Base-by-base conservation (phyloP, 2,797 vertebrate genomes). In the Amphiprion clarkii region DNA sequence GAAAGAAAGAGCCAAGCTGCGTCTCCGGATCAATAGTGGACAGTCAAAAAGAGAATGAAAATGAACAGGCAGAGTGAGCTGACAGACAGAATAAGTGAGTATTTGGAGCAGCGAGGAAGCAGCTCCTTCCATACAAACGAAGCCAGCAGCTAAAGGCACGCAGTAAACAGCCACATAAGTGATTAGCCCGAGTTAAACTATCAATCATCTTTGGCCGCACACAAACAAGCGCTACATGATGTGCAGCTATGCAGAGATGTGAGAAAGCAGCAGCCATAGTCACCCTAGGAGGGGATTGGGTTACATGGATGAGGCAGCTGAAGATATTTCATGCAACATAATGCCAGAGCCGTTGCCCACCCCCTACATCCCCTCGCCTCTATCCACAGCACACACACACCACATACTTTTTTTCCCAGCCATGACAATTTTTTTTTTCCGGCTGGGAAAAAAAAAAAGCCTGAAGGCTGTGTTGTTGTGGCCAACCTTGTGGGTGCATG, bases 271-370 rank as follows among this genome's bases (percentile, higher is more conserved):
- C 76, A 87, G 76, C 85, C 70, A 66, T 68, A 79, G 88, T 91
- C 88, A 91, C 83, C 86, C 81, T 83, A 90, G 85, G 86, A 89
- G 87, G 71, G 70, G 91, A 85, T 93, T 74, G 73, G 79, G 91
- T 94, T 94, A 90, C 92, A 88, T 84, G 82, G 87, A 93, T 85
- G 87, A 92, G 87, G 93, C 94, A 93, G 92, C 93, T 94, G 91
- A 90, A 91, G 92, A 91, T 93, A 92, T 94, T 95, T 94, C 90
- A 89, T 89, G 92, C 92, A 94, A 91, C 82, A 89, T 75, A 87
- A 94, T 81, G 86, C 92, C 84, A 78, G 74, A 73, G 70, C 81
- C 48, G 57, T 63, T 76, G 74, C 82, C 83, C 77, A 55, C 74
- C 74, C 89, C 67, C 77, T 56, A 67, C 74, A 61, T 19, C 78